These are phyloP conservation scores for Bufo gargarizans DNA, from an alignment of 2,113 vertebrate species.

Conservation along the genomic window DNA sequence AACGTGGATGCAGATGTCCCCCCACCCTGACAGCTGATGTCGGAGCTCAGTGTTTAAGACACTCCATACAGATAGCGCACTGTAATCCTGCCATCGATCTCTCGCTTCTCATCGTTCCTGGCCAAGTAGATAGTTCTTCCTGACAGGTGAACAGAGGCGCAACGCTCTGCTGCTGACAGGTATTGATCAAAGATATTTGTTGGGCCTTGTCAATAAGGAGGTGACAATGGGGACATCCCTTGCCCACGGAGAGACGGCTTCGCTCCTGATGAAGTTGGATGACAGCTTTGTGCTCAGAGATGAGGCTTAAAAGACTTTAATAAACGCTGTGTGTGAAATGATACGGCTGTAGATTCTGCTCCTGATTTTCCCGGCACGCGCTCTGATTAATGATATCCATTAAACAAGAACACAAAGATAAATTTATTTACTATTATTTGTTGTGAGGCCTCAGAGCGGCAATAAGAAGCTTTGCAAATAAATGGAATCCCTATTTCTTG, in stretches of 20 bases:
- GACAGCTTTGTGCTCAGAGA: constrained; percentile 38
- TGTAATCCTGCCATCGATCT: constrained; percentile 57
- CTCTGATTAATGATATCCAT: constrained; percentile 55
- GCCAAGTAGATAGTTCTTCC: rapidly evolving
- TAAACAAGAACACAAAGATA: constrained; percentile 42
- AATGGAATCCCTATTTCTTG: constrained; percentile 27
- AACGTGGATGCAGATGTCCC: constrained; percentile 26
- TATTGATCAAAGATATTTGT: neutral
- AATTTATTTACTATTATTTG: constrained; percentile 54
- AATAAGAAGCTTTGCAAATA: constrained; percentile 26
- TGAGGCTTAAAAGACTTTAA: constrained; percentile 41
- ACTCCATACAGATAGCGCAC: constrained; percentile 49
- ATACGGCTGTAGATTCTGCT: constrained; percentile 43
- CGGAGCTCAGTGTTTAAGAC: constrained; percentile 50
- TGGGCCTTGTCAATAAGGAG: rapidly evolving
- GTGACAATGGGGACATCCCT: constrained; percentile 51
- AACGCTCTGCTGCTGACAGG: neutral
- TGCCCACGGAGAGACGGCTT: constrained; percentile 36
- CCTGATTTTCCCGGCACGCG: constrained; percentile 6
- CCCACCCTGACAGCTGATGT: constrained; percentile 45
- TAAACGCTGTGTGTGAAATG: constrained; percentile 32
- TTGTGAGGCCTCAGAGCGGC: constrained; percentile 32
- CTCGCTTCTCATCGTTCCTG: rapidly evolving
- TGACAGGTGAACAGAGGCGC: constrained; percentile 35
- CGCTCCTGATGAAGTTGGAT: constrained; percentile 39